Conservation (phyloP, 2,888 invertebrate genomes). For the Neocrepidodera transversa region DNA sequence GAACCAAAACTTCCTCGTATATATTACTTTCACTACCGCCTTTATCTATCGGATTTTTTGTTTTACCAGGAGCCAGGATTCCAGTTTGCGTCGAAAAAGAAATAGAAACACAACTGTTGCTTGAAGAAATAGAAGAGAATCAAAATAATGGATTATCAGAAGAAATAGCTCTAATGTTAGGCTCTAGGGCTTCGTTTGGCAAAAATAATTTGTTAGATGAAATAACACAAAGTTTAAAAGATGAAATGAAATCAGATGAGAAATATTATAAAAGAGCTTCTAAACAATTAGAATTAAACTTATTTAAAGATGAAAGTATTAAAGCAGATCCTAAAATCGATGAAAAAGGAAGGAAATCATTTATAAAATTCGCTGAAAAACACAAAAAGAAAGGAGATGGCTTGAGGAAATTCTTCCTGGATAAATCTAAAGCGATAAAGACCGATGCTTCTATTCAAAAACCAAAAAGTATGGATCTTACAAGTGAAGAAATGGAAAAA, state of each 20-base stretch:
- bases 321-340: conserved; percentile 28
- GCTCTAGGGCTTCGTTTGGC: conserved; percentile 26
- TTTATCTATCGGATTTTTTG: conserved; percentile 77
- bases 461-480: conserved; percentile 28
- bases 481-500: conserved; percentile 47
- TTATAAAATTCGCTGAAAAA: conserved; percentile 38
- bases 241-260: conserved; percentile 52
- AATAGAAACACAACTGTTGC: conserved; percentile 47
- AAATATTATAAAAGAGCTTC: conserved; percentile 42
- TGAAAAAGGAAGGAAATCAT: conserved; percentile 33
- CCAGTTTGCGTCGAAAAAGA: conserved; percentile 63
- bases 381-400: conserved; percentile 35
- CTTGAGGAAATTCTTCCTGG: conserved; percentile 29
- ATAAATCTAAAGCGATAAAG: conserved; percentile 23
- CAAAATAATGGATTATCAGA: conserved; percentile 59
- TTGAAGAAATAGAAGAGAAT: conserved; percentile 53
- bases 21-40: conserved; percentile 69
- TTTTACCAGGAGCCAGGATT: conserved; percentile 71
- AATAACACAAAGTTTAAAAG: conserved; percentile 44
- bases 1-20: conserved; percentile 63
- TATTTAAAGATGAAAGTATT: conserved; percentile 9
- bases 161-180: conserved; percentile 44
- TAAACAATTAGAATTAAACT: neutral
- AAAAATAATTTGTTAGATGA: conserved; percentile 54
- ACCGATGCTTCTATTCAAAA: conserved; percentile 20